Base-by-base conservation (phyloP, 1,140 invertebrate species). In the Drosophila lowei region DNA sequence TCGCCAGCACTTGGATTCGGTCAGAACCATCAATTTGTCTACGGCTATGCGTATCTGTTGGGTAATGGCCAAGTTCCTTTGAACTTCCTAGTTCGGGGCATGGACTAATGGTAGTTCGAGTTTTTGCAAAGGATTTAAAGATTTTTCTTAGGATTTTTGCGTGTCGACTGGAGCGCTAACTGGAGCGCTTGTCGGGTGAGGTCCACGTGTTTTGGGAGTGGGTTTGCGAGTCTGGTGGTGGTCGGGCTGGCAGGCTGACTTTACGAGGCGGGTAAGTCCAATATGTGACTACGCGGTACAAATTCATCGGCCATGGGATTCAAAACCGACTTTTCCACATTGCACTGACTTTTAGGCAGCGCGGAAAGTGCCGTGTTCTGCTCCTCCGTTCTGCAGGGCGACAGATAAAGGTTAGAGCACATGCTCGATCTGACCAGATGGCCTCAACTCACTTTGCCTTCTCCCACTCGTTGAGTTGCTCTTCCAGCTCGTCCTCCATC, bases 241-340 rank as follows among this genome's bases (percentile, higher is more conserved):
- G 48, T 71, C 44, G 55, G 52, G 68, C 41, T 13, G 9, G 42
- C 25, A 25, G 42, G 70, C 44, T 56, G 53, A 54, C 54, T 68
- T 89, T 90, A 90, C 38, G 89, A 90, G 42, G 84, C 72, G 44
- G 83, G 77, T 13, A 79, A 77, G 43, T 86, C 85, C 43, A 90
- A 63, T 64, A 89, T 62, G 53, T 88, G 79, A 68, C 85, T 74
- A 64, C 58, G 89, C 56, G 95, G 95, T 54, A 96, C 93, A 90
- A 96, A 96, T 91, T 96, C 96, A 23, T 95, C 95, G 5, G 95
- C 96, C 72, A 96, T 93, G 0, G 96, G 95, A 92, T 96, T 96
- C 46, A 96, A 90, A 46, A 94, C 94, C 54, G 95, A 96, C 92
- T 95, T 91, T 55, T 90, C 77, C 30, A 91, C 77, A 68, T 91